Conservation (phyloP, 2,113 vertebrate genomes). For the Egretta garzetta region DNA sequence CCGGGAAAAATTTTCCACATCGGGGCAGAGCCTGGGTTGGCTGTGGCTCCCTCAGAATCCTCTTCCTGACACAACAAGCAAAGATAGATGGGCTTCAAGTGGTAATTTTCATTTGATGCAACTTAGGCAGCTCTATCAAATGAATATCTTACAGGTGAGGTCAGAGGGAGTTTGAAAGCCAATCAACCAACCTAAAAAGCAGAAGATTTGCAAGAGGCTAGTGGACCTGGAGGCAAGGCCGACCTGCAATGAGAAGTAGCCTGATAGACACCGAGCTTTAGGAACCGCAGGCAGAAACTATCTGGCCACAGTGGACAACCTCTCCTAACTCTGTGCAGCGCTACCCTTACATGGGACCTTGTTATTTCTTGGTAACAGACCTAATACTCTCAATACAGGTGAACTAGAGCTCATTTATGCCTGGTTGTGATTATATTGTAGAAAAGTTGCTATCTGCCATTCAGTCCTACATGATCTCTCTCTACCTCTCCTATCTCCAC, state of each 20-base stretch:
- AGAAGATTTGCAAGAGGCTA: neutral
- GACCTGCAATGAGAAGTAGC: neutral
- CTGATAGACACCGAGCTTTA: neutral
- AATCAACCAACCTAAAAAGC: neutral
- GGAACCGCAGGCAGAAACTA: neutral
- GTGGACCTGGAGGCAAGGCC: neutral
- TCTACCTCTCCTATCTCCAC: neutral
- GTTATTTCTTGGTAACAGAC: accelerated
- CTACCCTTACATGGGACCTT: accelerated
- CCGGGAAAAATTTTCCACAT: neutral
- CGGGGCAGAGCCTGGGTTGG: accelerated
- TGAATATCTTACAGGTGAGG: neutral
- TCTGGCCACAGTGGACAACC: neutral
- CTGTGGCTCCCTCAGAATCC: neutral
- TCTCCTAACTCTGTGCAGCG: neutral
- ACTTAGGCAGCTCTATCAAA: neutral
- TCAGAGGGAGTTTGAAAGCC: neutral
- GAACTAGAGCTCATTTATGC: neutral
- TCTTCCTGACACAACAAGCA: neutral
- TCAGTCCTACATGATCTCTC: neutral
- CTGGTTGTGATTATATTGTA: neutral
- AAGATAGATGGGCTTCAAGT: neutral
- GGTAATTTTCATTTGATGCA: neutral
- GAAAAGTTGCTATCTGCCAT: neutral
- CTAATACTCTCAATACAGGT: no score